Base-by-base conservation (phyloP, 2,888 invertebrate genomes). In the Eustalomyia histrio region DNA sequence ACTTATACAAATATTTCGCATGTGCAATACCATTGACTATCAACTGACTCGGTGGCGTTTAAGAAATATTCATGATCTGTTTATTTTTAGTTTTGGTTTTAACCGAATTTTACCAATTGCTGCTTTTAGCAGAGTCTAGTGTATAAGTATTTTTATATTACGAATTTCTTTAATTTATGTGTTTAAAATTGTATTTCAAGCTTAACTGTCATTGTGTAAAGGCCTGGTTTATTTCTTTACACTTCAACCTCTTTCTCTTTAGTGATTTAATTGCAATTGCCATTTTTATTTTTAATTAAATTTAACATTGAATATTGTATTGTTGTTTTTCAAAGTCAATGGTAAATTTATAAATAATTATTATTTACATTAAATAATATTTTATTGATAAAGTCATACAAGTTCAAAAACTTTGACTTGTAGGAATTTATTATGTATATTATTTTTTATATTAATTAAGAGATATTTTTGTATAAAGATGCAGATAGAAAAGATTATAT, bases 261-360 rank as follows among this genome's bases (percentile, higher is more conserved):
- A 12, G 39, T 39, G 12, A 3, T 16, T 72, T 29, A 29, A 33
- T 65, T 67, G 72, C 53, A 67, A 60, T 72, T 72, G 35, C 55
- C 61, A 72, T 65, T 61, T 16, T 57, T 43, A 60, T 24, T 75
- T 67, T 53, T 43, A 72, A 72, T 67, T 53, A 29, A 72, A 72
- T 72, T 67, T 21, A 72, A 39, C 72, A 72, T 72, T 78, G 67
- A 72, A 72, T 72, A 52, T 60, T 29, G 29, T 21, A 33, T 57
- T 71, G 52, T 71, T 47, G 14, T 24, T 33, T 39, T 65, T 61
- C 55, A 55, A 78, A 72, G 55, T 78, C 78, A 78, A 72, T 78
- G 61, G 17, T 53, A 33, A 60, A 33, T 67, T 67, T 35, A 35
- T 61, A 64, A 65, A 61, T 67, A 78, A 67, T 53, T 50, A 78